Base-by-base conservation (phyloP, 2,888 invertebrate genomes). In the Drosophila subsilvestris region DNA sequence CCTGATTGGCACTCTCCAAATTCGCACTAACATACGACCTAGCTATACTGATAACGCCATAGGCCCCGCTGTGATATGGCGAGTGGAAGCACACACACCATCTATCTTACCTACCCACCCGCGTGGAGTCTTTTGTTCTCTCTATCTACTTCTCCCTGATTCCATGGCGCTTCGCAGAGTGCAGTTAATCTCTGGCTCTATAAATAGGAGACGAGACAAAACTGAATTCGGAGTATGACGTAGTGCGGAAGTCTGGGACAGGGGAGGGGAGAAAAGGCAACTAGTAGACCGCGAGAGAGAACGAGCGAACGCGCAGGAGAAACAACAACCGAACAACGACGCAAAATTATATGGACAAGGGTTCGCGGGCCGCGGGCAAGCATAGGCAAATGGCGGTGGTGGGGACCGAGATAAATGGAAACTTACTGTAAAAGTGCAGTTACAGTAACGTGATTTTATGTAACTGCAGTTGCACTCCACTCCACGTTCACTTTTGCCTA, bases 381-480 rank as follows among this genome's bases (percentile, higher is more conserved):
- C 37, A 37, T 37, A 37, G 37, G 14, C n/a, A 37, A 37, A 37
- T 37, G 37, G 51, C 47, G 43, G 17, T 53, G 32, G 50, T 17
- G 43, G 20, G 37, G 47, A 55, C 48, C 55, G 71, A 37, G 37
- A 37, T 37, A 37, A 37, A 37, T n/a, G 37, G 63, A 50, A 69
- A 88, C 86, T 83, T 83, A 83, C 83, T 73, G 83, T 83, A 75
- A 86, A 86, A 58, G 37, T 73, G 74, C 60, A 80, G 62, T 78
- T 69, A 74, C 74, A 73, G 80, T 79, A 73, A 29, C 3, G 7
- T 43, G 48, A 48, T 55, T 88, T 83, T 83, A 80, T 86, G n/a
- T 82, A 86, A 75, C 56, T 68, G 37, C 48, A 71, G 10, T 59
- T 66, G 60, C 63, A 63, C 65, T 65, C 17, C 63, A 63, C 65